Evolutionary conservation across 1,140 invertebrate species (phyloP), one percentile per base, ranked within the genome.

Genomic region (Camponotus vicinus): DNA sequence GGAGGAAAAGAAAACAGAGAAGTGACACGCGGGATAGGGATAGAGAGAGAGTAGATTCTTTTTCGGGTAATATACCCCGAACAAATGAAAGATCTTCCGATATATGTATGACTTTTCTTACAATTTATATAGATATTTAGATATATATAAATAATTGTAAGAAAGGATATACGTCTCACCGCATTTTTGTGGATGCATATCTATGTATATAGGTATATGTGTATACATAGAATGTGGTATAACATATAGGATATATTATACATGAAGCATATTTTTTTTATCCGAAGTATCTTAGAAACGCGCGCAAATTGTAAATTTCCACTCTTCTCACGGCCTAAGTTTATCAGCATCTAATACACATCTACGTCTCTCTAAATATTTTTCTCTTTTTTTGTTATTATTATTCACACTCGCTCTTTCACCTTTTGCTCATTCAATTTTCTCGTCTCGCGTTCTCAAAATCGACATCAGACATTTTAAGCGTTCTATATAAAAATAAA

Each of bases 401-500:
- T 66, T 90, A 67, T 40, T 13, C 69, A 70, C 32, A 42, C 21
- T 18, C 61, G 57, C 27, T 82, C 45, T 66, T 32, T n/a, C n/a
- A 40, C 15, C 49, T 52, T 52, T 18, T 42, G 73, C 76, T 61
- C 32, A 73, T 59, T 37, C 21, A 69, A 42, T 86, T 88, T 88
- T 70, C 42, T 70, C 52, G 57, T 73, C 61, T 76, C 86, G 76
- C 88, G 75, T 86, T 88, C 75, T 89, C 83, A 88, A 87, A 91
- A 91, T 79, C 32, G 89, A 90, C 89, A 42, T 42, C 42, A 91
- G 61, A 88, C 82, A 88, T 89, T 92, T 91, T 92, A 90, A 90
- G 92, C 91, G 90, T 87, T 93, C 92, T 94, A 93, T 93, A 94
- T 92, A 95, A 95, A 95, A 95, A 95, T 94, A 95, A 95, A 94